Base-by-base conservation (phyloP, 2,888 invertebrate species). In the Ormyrus nitidulus region DNA sequence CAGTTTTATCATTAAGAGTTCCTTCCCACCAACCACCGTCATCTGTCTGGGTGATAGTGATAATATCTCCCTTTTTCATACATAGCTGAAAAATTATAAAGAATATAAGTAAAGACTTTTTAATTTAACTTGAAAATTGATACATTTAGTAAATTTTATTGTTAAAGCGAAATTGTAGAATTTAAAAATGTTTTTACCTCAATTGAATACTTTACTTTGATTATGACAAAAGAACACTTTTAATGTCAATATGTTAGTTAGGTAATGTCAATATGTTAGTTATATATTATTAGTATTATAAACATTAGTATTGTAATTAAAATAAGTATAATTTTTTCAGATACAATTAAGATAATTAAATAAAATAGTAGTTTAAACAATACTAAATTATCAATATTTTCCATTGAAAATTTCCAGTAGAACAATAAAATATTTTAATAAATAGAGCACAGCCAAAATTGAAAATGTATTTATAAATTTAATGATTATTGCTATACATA, bases 1-100 rank as follows among this genome's bases (percentile, higher is more conserved):
- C 99, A 83, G 99, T 99, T 90, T 96, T 96, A 85, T 97, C 98
- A 81, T 95, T 94, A 69, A 99, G 92, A 8, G 99, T 99, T 11
- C 99, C 99, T 92, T 99, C 99, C 99, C 99, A 99, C 99, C 99
- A 99, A 62, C 99, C 99, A 75, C 98, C 99, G 88, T 99, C 98
- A 88, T 97, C 96, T 80, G 94, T 94, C 91, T 99, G 99, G 53
- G 99, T 98, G 78, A 99, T 96, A 56, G 98, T 98, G 85, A 99
- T 99, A 84, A 98, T 93, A 91, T 99, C 99, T 74, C 98, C 98
- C 91, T 98, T 99, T 87, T 95, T 95, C 91, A 99, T 98, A 89
- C 97, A 97, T 85, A 99, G 91, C 96, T 96, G 89, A 80, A 66
- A 71, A 4, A 34, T 34, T 34, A 34, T 34, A 2, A 34, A 34